Conservation (phyloP, 2,888 invertebrate genomes). For the Dicycla oo region DNA sequence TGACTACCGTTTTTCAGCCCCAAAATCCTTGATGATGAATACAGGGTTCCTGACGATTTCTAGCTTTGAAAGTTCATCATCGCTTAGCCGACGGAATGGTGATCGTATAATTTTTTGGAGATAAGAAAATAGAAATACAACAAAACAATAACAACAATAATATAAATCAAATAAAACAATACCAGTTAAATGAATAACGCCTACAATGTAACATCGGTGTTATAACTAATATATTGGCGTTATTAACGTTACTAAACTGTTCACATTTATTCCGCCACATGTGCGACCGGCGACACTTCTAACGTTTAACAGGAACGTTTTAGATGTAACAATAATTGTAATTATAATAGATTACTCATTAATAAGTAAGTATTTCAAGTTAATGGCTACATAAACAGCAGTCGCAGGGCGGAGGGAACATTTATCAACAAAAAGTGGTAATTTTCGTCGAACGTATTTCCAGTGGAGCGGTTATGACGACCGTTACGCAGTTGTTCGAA, state of each 20-base stretch:
- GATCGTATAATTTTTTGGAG: no score
- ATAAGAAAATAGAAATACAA: not conserved
- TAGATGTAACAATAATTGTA: slow-evolving; percentile 81
- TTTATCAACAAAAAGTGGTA: slow-evolving; percentile 89
- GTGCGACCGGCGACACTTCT: slow-evolving; percentile 61
- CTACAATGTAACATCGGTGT: slow-evolving; percentile 42
- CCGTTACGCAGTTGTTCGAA: slow-evolving; percentile 78
- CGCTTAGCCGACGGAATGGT: no score
- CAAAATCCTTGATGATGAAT: not conserved
- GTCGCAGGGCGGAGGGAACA: slow-evolving; percentile 77
- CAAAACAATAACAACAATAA: slow-evolving; percentile 2
- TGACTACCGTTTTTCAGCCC: not conserved
- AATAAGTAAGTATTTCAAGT: slow-evolving; percentile 87
- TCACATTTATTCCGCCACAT: slow-evolving; percentile 64
- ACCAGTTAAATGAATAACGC: slow-evolving; percentile 48
- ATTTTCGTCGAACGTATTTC: slow-evolving; percentile 84
- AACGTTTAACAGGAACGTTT: slow-evolving; percentile 63
- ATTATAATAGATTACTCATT: slow-evolving; percentile 87
- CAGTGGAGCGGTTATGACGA: slow-evolving; percentile 79
- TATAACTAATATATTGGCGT: slow-evolving; percentile 62
- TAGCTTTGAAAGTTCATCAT: not conserved
- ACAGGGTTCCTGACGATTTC: not conserved
- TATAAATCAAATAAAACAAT: slow-evolving; percentile 39
- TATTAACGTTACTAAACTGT: slow-evolving; percentile 64
- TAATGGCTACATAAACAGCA: slow-evolving; percentile 89